Evolutionary conservation across 2,113 vertebrate species (phyloP), one percentile per base, ranked within the genome.

Genomic region (Sturnira hondurensis): DNA sequence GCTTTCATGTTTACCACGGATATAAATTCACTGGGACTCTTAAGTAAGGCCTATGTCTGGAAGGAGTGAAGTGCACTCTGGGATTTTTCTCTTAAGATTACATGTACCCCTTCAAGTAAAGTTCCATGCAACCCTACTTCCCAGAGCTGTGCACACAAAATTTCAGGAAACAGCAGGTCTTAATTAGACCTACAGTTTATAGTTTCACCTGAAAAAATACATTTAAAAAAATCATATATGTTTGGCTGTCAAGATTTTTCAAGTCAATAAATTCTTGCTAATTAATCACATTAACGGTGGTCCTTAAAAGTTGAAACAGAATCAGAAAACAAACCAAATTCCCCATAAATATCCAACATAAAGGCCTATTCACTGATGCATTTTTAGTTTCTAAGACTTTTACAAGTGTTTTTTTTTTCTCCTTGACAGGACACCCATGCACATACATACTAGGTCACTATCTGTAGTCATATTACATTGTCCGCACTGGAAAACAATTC

Each of bases 131-230:
- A 95, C 97, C 97, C 97, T 98, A 97, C 97, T 98, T 98, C 96
- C 92, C 96, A 96, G 95, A 2, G 9, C 63, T 95, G 71, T 80
- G 84, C 98, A 97, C 97, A 97, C 97, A 97, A 98, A 98, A 98
- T 98, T 97, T 98, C 98, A 98, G 98, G 98, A 98, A 99, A 98
- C 98, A 98, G 98, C 98, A 98, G 98, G 98, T 98, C 98, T 98
- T 98, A 99, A 98, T 98, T 99, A 98, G 97, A 90, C 93, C 97
- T 88, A 91, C 86, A 95, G 97, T 99, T 99, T 98, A 99, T 99
- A 98, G 98, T 98, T 98, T 98, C 98, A 99, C 98, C 98, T 99
- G 98, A 98, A 98, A 98, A 99, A 99, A 99, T 99, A 99, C 68
- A 97, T 98, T 98, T 96, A 97, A 98, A 98, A 97, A 98, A 98